Conservation (phyloP, 1,140 invertebrate genomes). For the Drosophila insularis region DNA sequence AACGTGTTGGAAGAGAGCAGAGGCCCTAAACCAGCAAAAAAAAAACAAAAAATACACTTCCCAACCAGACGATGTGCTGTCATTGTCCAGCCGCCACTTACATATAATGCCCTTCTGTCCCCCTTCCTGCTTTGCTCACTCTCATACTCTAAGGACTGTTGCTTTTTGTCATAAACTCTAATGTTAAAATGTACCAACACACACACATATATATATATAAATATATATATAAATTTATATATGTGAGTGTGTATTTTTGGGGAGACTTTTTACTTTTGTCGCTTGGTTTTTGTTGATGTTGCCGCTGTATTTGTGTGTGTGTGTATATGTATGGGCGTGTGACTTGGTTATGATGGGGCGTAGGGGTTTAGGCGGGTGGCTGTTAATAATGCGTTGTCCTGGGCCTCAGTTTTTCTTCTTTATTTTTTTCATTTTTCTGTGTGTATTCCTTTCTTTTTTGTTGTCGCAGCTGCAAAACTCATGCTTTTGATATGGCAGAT, state of each 20-base stretch:
- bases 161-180: slow-evolving; percentile 75
- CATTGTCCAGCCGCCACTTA: background rate
- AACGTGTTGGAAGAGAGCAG: slow-evolving; percentile 7
- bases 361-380: slow-evolving; percentile 23
- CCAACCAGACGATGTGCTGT: slow-evolving; percentile 12
- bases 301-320: slow-evolving; percentile 29
- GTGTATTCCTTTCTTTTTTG: slow-evolving; percentile 36
- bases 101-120: background rate
- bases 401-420: slow-evolving; percentile 56
- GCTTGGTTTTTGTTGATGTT: slow-evolving; percentile 68
- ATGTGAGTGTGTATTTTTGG: slow-evolving; percentile 32
- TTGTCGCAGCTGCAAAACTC: slow-evolving; percentile 65
- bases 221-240: slow-evolving; percentile 30
- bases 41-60: slow-evolving; percentile 2
- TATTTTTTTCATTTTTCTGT: slow-evolving; percentile 28
- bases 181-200: slow-evolving; percentile 42
- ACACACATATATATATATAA: background rate
- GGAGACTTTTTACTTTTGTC: slow-evolving; percentile 69
- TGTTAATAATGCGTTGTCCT: slow-evolving; percentile 70
- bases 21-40: background rate
- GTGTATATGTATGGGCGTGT: background rate
- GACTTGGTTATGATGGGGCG: slow-evolving; percentile 16
- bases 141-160: slow-evolving; percentile 47
- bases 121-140: background rate
- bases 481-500: slow-evolving; percentile 71